These are phyloP conservation scores for Lagodon rhomboides DNA, from an alignment of 2,797 vertebrate genomes.

Conservation along the genomic window DNA sequence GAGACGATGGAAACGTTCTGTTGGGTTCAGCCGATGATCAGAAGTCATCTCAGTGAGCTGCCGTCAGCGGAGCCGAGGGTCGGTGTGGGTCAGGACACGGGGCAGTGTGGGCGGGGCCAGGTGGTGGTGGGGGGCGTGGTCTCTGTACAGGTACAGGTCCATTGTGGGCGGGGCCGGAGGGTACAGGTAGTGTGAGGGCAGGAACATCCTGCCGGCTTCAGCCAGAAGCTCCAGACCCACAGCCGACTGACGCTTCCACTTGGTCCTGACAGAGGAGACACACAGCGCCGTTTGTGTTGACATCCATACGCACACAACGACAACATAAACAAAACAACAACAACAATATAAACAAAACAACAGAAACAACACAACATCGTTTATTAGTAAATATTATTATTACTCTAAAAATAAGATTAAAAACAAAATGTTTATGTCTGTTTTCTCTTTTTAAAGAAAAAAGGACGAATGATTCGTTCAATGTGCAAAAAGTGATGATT, in stretches of 20 bases:
- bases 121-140: conserved; percentile 74
- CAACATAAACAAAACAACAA: too few relatives aligned
- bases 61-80: conserved; percentile 15
- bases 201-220: conserved; percentile 90
- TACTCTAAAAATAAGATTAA: too few relatives aligned
- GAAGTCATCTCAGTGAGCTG: background rate
- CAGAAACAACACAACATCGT: too few relatives aligned
- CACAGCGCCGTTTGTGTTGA: too few relatives aligned
- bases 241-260: conserved; percentile 95
- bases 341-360: too few relatives aligned
- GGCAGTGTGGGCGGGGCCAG: conserved; percentile 77
- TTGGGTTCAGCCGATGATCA: too few relatives aligned
- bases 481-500: background rate
- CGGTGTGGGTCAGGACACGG: conserved; percentile 87
- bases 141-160: conserved; percentile 90
- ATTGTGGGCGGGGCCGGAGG: conserved; percentile 83
- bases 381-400: too few relatives aligned
- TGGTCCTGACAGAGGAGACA: conserved; percentile 85
- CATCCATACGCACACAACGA: background rate
- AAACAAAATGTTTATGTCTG: too few relatives aligned
- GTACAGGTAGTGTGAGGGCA: conserved; percentile 90
- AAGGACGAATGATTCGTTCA: background rate
- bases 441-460: too few relatives aligned
- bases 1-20: background rate
- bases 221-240: conserved; percentile 92